Percentiles rank a stretch among this genome's conserved stretches.
Conservation (phyloP, 2,797 vertebrate species). For the Brachymystax lenok region DNA sequence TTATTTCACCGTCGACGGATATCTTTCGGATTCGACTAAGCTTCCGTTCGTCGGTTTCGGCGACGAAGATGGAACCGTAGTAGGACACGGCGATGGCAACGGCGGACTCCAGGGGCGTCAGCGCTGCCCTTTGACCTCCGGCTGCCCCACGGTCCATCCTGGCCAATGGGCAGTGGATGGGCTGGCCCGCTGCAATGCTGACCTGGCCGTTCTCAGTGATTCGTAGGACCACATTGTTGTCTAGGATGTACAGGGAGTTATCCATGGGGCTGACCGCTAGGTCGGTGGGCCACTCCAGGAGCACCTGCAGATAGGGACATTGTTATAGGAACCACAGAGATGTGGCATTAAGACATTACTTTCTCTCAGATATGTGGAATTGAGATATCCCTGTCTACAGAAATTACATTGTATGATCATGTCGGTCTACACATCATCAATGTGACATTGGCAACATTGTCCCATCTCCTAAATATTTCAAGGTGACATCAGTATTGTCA, state of each 20-base stretch:
- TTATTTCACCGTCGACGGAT: conserved; percentile 94
- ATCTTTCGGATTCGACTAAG: conserved; percentile 93
- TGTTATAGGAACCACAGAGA: neutral
- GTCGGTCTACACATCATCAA: conserved; percentile 1
- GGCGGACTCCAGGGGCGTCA: conserved; percentile 91
- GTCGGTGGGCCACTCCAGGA: conserved; percentile 97
- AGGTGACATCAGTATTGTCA: conserved; percentile 56
- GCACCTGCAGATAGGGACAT: conserved; percentile 78
- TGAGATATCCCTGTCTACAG: neutral
- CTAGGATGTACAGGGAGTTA: conserved; percentile 94
- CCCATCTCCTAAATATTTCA: conserved; percentile 47
- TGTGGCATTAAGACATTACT: neutral
- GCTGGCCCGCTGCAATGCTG: conserved; percentile 91
- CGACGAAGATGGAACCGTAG: conserved; percentile 90
- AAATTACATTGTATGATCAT: conserved; percentile 31
- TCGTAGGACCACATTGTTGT: conserved; percentile 94
- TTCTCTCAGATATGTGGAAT: neutral
- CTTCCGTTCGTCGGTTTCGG: conserved; percentile 95
- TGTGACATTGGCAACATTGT: neutral
- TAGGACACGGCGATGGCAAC: conserved; percentile 92
- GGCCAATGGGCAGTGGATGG: conserved; percentile 91
- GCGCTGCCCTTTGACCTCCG: conserved; percentile 83
- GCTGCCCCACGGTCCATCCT: conserved; percentile 80
- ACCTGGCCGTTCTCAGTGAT: conserved; percentile 95
- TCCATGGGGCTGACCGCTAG: conserved; percentile 96